A percentile compares a stretch with the other conserved stretches of the same genome.
phyloP scores from a whole-genome alignment of 2,797 vertebrate genomes.

The Rhinella marina region DNA sequence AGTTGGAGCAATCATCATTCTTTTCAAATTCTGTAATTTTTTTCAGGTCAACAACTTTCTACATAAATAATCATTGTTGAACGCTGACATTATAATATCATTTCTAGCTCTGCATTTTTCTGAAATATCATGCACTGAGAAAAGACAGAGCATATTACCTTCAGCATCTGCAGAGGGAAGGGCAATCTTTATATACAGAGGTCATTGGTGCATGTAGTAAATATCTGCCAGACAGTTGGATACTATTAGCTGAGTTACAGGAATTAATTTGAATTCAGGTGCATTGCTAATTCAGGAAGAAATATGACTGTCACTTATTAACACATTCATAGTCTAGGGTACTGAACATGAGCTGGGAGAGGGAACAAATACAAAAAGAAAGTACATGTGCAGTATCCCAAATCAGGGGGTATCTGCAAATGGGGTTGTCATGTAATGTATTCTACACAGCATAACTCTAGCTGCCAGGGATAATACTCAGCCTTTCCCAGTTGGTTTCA shows the following conservation, averaged over 20 bases:
- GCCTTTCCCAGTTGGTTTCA: no score
- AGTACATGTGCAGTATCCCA: no score
- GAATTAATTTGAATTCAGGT: constrained; percentile 31
- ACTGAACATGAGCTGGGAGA: not conserved
- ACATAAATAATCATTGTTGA: not conserved
- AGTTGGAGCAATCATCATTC: not conserved
- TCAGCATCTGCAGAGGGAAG: constrained; percentile 17
- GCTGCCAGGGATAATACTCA: no score
- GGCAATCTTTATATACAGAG: constrained; percentile 21
- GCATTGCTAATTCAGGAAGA: constrained; percentile 17
- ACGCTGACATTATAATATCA: not conserved
- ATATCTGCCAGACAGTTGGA: constrained; percentile 33
- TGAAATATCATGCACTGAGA: not conserved
- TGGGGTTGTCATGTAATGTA: no score
- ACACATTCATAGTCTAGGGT: not conserved
- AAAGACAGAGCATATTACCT: not conserved
- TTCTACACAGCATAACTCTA: no score
- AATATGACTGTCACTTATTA: constrained; percentile 11
- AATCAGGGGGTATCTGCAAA: no score
- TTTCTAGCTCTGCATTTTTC: not conserved
- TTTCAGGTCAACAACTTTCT: constrained; percentile 6
- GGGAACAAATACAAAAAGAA: not conserved
- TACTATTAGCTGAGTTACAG: constrained; percentile 20
- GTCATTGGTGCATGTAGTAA: constrained; percentile 29
- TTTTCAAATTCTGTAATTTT: not conserved